Evolutionary conservation across 2,888 invertebrate species (phyloP).

Genomic region (Drosophila parthenogenetica): DNA sequence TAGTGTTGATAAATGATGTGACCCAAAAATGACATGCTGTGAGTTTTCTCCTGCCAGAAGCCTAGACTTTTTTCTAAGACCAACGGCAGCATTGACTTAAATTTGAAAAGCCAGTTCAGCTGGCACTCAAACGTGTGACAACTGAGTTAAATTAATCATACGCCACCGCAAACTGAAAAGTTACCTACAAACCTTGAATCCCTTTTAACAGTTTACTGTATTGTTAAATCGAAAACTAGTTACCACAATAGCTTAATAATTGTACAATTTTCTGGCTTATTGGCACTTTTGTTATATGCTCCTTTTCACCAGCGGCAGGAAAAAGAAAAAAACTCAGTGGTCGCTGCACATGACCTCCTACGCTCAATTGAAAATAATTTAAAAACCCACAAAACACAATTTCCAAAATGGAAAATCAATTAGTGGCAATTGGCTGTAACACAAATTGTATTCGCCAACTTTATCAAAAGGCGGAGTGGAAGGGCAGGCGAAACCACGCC

Average conservation of each 20-base stretch:
- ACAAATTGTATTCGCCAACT: constrained; percentile 35
- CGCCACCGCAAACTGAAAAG: constrained; percentile 42
- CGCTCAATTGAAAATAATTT: constrained; percentile 41
- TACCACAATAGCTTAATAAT: constrained; percentile 17
- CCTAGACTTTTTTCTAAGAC: background rate
- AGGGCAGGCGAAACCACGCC: background rate
- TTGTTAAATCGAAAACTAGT: background rate
- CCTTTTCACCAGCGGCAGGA: too few species aligned
- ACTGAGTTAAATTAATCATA: constrained; percentile 63
- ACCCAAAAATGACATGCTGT: constrained; percentile 15
- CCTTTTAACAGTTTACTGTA: background rate
- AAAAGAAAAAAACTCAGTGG: too few species aligned
- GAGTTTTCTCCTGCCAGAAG: background rate
- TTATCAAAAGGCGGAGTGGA: background rate
- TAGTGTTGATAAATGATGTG: constrained; percentile 70
- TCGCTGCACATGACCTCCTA: background rate
- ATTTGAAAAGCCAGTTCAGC: constrained; percentile 19
- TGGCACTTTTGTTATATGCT: constrained; percentile 18
- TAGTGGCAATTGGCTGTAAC: constrained; percentile 66
- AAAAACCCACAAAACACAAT: constrained; percentile 23
- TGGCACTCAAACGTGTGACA: constrained; percentile 8
- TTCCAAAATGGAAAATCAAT: constrained; percentile 63
- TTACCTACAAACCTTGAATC: background rate
- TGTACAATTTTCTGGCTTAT: constrained; percentile 23
- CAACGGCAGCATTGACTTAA: constrained; percentile 3